Conservation (phyloP, 1,140 invertebrate genomes). For the Dreissena polymorpha region DNA sequence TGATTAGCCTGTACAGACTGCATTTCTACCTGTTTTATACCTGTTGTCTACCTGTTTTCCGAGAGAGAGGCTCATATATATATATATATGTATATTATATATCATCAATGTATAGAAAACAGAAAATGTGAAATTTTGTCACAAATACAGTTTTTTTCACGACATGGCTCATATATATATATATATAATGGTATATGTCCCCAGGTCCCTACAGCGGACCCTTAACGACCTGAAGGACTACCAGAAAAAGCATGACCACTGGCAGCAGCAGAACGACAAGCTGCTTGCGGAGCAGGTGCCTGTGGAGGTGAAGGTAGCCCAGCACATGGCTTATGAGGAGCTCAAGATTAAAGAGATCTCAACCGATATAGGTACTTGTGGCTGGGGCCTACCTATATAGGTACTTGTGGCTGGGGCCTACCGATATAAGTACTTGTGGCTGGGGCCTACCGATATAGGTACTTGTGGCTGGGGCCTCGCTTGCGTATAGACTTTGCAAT, state of each 20-base stretch:
- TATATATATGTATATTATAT: too few relatives aligned
- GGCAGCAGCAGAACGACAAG: conserved; percentile 84
- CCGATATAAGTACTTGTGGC: conserved; percentile 70
- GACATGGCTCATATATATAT: too few relatives aligned
- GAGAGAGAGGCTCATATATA: too few relatives aligned
- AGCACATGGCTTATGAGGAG: conserved; percentile 80
- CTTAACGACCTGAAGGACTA: conserved; percentile 85
- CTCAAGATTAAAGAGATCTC: conserved; percentile 76
- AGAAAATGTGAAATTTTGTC: too few relatives aligned
- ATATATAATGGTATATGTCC: too few relatives aligned
- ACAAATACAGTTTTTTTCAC: too few relatives aligned
- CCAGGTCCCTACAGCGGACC: conserved; percentile 85
- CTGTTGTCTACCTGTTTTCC: too few relatives aligned
- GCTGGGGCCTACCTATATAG: neutral
- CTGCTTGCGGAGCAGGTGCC: conserved; percentile 84
- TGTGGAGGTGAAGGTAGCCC: conserved; percentile 78
- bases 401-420: conserved; percentile 20
- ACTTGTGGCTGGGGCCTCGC: neutral
- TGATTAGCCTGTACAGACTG: too few relatives aligned
- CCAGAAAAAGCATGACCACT: conserved; percentile 85
- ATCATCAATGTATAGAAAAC: too few relatives aligned
- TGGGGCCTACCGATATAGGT: neutral
- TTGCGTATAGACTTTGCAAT: too few relatives aligned
- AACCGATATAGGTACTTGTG: conserved; percentile 69
- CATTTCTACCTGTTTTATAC: too few relatives aligned